phyloP scores from a whole-genome alignment of 2,113 vertebrate species.

The Cinclus cinclus region DNA sequence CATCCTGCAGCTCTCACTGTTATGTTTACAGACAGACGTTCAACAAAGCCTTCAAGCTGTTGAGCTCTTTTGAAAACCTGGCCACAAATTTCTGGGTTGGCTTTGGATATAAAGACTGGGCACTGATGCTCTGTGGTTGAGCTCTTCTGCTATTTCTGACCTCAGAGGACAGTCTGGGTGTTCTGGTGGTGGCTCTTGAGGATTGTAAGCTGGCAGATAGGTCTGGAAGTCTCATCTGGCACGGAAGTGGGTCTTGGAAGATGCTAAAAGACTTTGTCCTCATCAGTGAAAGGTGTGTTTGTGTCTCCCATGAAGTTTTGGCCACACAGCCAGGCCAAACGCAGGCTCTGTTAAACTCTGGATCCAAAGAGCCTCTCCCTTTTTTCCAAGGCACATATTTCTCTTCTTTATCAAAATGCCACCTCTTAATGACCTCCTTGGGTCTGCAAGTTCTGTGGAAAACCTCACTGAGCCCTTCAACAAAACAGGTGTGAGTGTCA shows the following conservation, averaged over 20 bases:
- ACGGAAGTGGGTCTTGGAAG: not conserved
- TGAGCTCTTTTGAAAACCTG: not conserved
- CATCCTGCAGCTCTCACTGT: not conserved
- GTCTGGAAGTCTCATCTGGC: not conserved
- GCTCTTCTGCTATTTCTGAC: not conserved
- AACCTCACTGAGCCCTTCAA: not conserved
- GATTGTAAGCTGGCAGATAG: not conserved
- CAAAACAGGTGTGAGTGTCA: not conserved
- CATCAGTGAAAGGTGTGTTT: not conserved
- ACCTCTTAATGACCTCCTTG: not conserved
- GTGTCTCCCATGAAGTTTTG: not conserved
- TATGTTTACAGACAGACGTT: not conserved
- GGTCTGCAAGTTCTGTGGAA: not conserved
- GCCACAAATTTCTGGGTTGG: not conserved
- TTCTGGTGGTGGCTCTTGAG: not conserved
- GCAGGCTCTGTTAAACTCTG: not conserved
- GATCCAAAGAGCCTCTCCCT: not conserved
- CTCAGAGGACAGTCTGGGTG: not conserved
- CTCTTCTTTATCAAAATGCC: not conserved
- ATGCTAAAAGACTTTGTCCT: not conserved
- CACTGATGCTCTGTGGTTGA: not conserved
- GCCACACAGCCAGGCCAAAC: not conserved
- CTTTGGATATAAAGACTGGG: not conserved
- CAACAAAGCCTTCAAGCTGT: slow-evolving; percentile 13
- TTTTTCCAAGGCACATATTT: not conserved